These are phyloP conservation scores for Brienomyrus brachyistius DNA, from an alignment of 2,113 vertebrate species.

Conservation along the genomic window DNA sequence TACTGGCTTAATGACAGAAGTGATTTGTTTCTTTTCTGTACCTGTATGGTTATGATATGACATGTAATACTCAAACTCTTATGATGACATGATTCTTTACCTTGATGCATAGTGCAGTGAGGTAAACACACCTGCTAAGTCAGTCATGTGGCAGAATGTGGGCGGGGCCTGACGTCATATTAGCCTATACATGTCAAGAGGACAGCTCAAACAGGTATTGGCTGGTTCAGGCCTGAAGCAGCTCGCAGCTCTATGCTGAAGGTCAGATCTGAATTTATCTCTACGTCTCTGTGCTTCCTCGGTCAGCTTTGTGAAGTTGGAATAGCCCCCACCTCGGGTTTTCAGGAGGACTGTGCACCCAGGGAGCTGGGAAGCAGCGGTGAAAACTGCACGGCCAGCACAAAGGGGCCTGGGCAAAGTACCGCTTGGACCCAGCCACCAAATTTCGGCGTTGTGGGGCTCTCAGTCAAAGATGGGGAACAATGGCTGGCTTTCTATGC, in stretches of 20 bases:
- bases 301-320: slow-evolving; percentile 51
- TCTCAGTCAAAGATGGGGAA: neutral
- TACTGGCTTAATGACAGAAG: neutral
- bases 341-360: slow-evolving; percentile 33
- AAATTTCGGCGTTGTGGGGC: neutral
- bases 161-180: neutral
- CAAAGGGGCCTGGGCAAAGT: slow-evolving; percentile 36
- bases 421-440: neutral
- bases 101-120: neutral
- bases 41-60: neutral
- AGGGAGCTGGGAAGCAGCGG: slow-evolving; percentile 30
- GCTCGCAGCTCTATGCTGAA: neutral
- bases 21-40: neutral
- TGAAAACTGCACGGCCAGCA: slow-evolving; percentile 41
- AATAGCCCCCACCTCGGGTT: slow-evolving; percentile 40
- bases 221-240: neutral
- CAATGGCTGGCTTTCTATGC: slow-evolving; percentile 31
- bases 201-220: neutral
- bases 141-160: neutral
- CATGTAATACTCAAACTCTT: neutral
- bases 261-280: slow-evolving; percentile 28
- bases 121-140: neutral
- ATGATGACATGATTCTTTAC: neutral
- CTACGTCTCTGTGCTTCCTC: slow-evolving; percentile 42
- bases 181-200: neutral